These are phyloP conservation scores for Sphecodes monilicornis DNA, from an alignment of 2,888 invertebrate species.

Conservation along the genomic window DNA sequence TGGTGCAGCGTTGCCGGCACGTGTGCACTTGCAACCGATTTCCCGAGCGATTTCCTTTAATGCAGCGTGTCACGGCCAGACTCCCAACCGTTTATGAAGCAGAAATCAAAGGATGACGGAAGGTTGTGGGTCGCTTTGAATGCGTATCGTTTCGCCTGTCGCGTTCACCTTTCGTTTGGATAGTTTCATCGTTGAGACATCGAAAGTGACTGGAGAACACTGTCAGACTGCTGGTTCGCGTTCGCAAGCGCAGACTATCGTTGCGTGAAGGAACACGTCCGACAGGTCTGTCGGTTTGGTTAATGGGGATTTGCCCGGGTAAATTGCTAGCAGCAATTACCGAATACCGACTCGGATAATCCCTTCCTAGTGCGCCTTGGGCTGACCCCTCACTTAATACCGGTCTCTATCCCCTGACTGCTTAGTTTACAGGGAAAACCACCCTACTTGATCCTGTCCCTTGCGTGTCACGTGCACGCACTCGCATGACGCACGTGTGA, in stretches of 20 bases:
- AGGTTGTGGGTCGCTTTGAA: slow-evolving; percentile 35
- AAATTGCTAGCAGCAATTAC: slow-evolving; percentile 82
- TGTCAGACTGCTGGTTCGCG: background rate
- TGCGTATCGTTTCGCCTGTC: slow-evolving; percentile 37
- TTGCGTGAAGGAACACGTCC: slow-evolving; percentile 59
- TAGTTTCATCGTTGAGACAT: slow-evolving; percentile 44
- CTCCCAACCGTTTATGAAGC: background rate
- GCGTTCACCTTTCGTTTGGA: slow-evolving; percentile 33
- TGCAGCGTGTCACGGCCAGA: background rate
- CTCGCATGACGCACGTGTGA: slow-evolving; percentile 73
- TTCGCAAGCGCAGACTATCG: slow-evolving; percentile 18
- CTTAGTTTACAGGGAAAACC: slow-evolving; percentile 75
- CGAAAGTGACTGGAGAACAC: slow-evolving; percentile 27
- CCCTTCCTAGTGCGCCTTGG: slow-evolving; percentile 72
- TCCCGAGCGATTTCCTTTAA: slow-evolving; percentile 1
- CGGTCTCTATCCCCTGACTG: slow-evolving; percentile 55
- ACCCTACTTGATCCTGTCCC: slow-evolving; percentile 67
- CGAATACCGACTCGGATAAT: slow-evolving; percentile 77
- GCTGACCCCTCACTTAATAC: slow-evolving; percentile 71
- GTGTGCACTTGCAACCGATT: slow-evolving; percentile 17
- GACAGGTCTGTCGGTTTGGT: slow-evolving; percentile 68
- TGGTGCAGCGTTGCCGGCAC: background rate
- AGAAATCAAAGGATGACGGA: slow-evolving; percentile 27
- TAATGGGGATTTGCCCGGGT: slow-evolving; percentile 79
- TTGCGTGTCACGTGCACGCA: slow-evolving; percentile 80